A percentile compares a stretch with the other conserved stretches of the same genome.
Evolutionary conservation across 2,888 invertebrate species (phyloP).

Genomic region (Diarsia rubi): DNA sequence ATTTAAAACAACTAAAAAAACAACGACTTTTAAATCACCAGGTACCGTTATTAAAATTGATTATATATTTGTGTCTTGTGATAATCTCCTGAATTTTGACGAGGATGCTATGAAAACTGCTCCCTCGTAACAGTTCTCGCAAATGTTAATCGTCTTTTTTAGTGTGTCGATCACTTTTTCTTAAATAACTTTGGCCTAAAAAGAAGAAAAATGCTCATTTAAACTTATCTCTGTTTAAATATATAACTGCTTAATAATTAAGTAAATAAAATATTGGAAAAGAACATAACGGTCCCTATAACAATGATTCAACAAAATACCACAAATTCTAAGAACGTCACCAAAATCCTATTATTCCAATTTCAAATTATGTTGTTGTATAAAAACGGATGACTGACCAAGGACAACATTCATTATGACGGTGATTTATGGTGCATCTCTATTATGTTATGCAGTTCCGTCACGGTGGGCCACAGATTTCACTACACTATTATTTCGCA

Average conservation of each 20-base stretch:
- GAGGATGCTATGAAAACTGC: too few relatives aligned
- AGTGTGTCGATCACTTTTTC: too few relatives aligned
- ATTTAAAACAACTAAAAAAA: too few relatives aligned
- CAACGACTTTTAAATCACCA: too few relatives aligned
- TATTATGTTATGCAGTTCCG: conserved; percentile 62
- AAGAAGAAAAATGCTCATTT: background rate
- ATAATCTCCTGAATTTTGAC: too few relatives aligned
- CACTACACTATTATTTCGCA: conserved; percentile 74
- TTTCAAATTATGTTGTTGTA: conserved; percentile 44
- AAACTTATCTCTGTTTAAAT: too few relatives aligned
- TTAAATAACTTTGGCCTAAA: too few relatives aligned
- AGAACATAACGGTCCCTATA: conserved; percentile 19
- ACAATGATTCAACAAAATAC: conserved; percentile 22
- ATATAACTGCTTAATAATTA: too few relatives aligned
- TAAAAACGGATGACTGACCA: conserved; percentile 54
- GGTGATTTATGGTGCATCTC: conserved; percentile 63
- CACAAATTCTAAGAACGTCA: conserved; percentile 34
- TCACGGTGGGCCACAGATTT: conserved; percentile 85
- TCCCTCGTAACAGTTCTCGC: background rate
- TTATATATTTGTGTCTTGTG: too few relatives aligned
- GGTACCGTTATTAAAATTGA: too few relatives aligned
- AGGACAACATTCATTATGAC: conserved; percentile 55
- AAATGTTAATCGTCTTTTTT: background rate
- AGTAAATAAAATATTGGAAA: background rate
- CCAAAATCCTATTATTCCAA: conserved; percentile 40